Percentiles rank a stretch among this genome's conserved stretches.
Evolutionary conservation across 2,113 vertebrate species (phyloP).

Genomic region (Oxygymnocypris stewartii): DNA sequence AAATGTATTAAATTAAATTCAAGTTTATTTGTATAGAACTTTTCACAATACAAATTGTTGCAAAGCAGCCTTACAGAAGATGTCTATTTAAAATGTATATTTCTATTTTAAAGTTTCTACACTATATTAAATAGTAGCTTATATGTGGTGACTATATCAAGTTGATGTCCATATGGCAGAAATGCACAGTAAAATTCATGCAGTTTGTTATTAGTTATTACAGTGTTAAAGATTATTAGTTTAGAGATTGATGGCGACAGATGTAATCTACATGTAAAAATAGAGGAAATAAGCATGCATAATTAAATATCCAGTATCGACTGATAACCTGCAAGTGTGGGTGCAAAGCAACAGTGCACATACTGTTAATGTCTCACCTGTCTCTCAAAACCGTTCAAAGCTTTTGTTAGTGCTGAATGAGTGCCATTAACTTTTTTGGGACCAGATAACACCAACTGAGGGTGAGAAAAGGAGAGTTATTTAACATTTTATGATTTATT

Average conservation of each 20-base stretch:
- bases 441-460: conserved; percentile 56
- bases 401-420: conserved; percentile 37
- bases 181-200: too few species aligned
- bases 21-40: too few species aligned
- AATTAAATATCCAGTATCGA: too few species aligned
- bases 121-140: too few species aligned
- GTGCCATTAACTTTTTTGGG: conserved; percentile 52
- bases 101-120: too few species aligned
- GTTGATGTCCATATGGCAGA: too few species aligned
- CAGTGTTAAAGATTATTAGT: background rate
- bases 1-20: too few species aligned
- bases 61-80: too few species aligned
- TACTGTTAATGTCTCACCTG: conserved; percentile 36
- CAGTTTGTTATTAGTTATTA: background rate
- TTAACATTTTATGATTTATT: conserved; percentile 42
- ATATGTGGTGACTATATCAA: too few species aligned
- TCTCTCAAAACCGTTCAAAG: conserved; percentile 49
- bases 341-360: background rate
- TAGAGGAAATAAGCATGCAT: background rate
- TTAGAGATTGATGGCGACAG: background rate
- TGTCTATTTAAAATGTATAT: too few species aligned
- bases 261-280: background rate
- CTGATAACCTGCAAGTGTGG: background rate
- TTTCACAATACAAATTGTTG: too few species aligned
- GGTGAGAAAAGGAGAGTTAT: conserved; percentile 25